Base-by-base conservation (phyloP, 2,113 vertebrate genomes). In the Phyllostomus hastatus region DNA sequence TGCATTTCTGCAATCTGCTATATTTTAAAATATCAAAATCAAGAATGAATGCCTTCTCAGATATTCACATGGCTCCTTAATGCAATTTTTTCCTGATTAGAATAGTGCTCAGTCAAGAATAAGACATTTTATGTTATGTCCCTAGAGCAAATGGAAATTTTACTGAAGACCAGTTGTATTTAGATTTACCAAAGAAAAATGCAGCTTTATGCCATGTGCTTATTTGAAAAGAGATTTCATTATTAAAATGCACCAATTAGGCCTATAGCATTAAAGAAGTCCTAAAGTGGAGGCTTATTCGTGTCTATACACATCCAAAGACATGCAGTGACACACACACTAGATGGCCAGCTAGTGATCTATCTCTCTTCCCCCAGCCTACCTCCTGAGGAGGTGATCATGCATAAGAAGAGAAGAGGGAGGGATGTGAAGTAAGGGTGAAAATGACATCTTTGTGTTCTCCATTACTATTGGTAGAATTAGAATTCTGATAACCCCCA, bases 21-120 rank as follows among this genome's bases (percentile, higher is more conserved):
- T 94, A 97, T 97, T 98, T 97, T 97, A 97, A 98, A 98, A 98
- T 98, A 98, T 98, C 97, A 92, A 97, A 96, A 96, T 94, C 73
- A 52, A 91, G 87, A 97, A 85, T 79, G 96, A 98, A 98, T 98
- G 97, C 75, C 59, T 94, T 97, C 97, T 97, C 93, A 97, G 97
- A 97, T 91, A 91, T 84, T 96, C 4, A 96, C 59, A 28, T 76
- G 50, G 64, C 91, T 69, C 96, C 85, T 88, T 72, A 98, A 96
- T 93, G 97, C 97, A 91, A 96, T 94, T 92, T 95, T 97, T 95
- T 78, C 67, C 88, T 98, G 95, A 97, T 98, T 88, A 95, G 82
- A 96, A 93, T 75, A 59, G 69, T 92, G 81, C 57, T 94, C 64
- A 17, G 72, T 96, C 96, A 85, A 95, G 61, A 95, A 72, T 50